A percentile compares a stretch with the other conserved stretches of the same genome.
phyloP scores from a whole-genome alignment of 1,140 invertebrate species.

The Meloidogyne exigua region DNA sequence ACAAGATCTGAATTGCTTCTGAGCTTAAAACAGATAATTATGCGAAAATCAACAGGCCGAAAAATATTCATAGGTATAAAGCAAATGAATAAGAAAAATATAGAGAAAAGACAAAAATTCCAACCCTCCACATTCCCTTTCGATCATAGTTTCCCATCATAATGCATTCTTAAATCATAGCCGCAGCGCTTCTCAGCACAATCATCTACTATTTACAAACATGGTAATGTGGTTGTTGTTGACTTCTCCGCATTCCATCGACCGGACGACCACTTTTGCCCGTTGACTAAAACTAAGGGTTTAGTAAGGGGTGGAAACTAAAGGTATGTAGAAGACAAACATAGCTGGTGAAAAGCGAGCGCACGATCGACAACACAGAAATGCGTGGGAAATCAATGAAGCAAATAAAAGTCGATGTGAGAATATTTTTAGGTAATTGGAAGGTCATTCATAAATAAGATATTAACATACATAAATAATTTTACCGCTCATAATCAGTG shows the following conservation, averaged over 20 bases:
- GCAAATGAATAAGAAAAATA: neutral
- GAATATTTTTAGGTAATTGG: neutral
- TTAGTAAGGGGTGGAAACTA: neutral
- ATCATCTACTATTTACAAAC: conserved; percentile 1
- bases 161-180: neutral
- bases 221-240: conserved; percentile 1
- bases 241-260: neutral
- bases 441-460: neutral
- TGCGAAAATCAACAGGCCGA: neutral
- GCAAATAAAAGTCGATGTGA: conserved; percentile 1
- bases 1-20: neutral
- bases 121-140: neutral
- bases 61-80: neutral
- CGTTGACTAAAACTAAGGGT: neutral
- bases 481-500: neutral
- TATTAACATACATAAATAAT: neutral
- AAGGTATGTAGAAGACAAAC: neutral
- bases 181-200: neutral
- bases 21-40: neutral
- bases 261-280: neutral
- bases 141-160: neutral
- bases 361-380: conserved; percentile 3
- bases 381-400: conserved; percentile 4
- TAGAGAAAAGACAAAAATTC: neutral
- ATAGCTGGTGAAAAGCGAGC: neutral